A percentile compares a stretch with the other conserved stretches of the same genome.
phyloP scores from a whole-genome alignment of 1,140 invertebrate species.

The Epicauta chinensis region DNA sequence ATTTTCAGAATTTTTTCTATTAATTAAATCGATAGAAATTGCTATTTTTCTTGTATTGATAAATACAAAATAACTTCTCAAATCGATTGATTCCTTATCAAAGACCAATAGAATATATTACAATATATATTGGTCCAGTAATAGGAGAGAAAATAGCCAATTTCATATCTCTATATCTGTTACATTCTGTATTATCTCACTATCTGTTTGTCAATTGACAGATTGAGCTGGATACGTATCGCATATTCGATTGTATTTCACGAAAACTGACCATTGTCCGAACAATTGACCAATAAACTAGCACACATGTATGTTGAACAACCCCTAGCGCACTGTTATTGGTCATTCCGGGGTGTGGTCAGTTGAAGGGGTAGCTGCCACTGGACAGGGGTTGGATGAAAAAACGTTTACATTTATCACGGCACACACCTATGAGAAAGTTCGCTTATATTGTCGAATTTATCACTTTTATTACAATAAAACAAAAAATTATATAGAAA shows the following conservation, averaged over 20 bases:
- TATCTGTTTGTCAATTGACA: conserved; percentile 4
- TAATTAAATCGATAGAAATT: not conserved
- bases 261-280: conserved; percentile 19
- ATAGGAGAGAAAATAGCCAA: conserved; percentile 20
- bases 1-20: conserved; percentile 1
- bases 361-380: conserved; percentile 12
- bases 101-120: conserved; percentile 17
- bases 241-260: not conserved
- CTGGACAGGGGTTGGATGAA: conserved; percentile 19
- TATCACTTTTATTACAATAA: too few species aligned
- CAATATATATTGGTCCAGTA: conserved; percentile 18
- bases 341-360: conserved; percentile 25
- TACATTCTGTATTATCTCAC: conserved; percentile 6
- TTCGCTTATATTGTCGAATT: not conserved
- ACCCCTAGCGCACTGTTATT: conserved; percentile 14
- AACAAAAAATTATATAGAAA: too few species aligned
- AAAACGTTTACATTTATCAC: not conserved
- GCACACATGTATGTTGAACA: not conserved
- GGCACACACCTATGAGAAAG: not conserved
- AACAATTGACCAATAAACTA: conserved; percentile 12
- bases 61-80: conserved; percentile 3
- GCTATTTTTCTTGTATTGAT: conserved; percentile 1
- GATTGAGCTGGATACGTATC: conserved; percentile 6
- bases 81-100: conserved; percentile 6
- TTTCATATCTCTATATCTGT: conserved; percentile 17